Base-by-base conservation (phyloP, 2,888 invertebrate species). In the Melolontha melolontha region DNA sequence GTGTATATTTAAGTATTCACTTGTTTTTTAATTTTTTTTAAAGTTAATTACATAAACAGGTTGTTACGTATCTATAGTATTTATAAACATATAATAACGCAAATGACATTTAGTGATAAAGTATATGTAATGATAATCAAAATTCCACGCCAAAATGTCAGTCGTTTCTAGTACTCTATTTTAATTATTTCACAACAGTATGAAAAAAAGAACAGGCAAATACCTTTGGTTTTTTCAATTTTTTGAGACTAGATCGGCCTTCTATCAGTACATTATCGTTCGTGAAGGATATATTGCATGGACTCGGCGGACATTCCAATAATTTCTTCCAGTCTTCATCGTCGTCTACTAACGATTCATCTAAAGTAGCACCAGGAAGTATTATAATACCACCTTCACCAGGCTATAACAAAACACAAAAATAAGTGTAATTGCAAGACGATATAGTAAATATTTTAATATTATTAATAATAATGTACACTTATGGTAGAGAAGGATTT, bases 211-310 rank as follows among this genome's bases (percentile, higher is more conserved):
- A 50, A 17, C 2, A 8, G 49, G 12, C n/a, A 73, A 78, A 77
- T 80, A 91, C 91, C 88, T 89, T 89, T 77, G 87, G 86, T 76
- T 86, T 85, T 75, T 86, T 83, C 72, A 86, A 86, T 42, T 87
- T 86, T 79, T 86, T 87, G 81, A 95, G 89, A 85, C 92, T 94
- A 81, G 94, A 94, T 83, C 90, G 90, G 69, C 95, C 95, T 85
- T 94, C 94, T 85, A 95, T 95, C 84, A 95, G 90, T 81, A 95
- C 88, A 85, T 95, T 94, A 84, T 92, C 94, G 85, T 95, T 95
- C 82, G 91, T 88, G 85, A 95, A 95, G 76, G 89, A 88, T 77
- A 95, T 92, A 84, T 91, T 89, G 85, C 93, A 93, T 40, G 94
- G 94, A 77, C 93, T 91, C 44, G 93, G 93, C 73, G 90, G 91